Base-by-base conservation (phyloP, 2,888 invertebrate species). In the Azorinus chamasolen region DNA sequence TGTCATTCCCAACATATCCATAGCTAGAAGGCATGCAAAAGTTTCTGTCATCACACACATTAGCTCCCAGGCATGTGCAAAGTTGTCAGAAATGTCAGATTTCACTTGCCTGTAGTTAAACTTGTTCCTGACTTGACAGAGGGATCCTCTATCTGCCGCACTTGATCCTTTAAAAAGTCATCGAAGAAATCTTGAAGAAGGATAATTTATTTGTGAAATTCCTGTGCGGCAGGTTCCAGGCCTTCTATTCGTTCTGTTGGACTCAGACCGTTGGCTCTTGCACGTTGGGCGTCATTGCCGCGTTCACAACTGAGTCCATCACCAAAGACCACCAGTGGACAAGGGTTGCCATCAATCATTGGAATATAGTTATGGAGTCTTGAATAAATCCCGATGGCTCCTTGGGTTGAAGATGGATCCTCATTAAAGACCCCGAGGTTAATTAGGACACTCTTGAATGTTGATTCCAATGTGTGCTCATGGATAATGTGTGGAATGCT, bases 161-260 rank as follows among this genome's bases (percentile, higher is more conserved):
- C 68, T 77, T 10, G 57, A 32, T 2, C 69, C 80, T 53, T 69
- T 73, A 41, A 68, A 18, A 73, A 80, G 3, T 43, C 57, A 22
- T 72, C 69, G 57, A 27, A 80, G 20, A 65, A 66, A 22, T 80
- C 75, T 43, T 79, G 64, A 16, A 76, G 45, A 1, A 77, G 55
- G 10, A 80, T 14, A 64, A 69, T 76, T 51, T 76, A 69, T 43
- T 80, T 75, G 55, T 76, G 72, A 46, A 80, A 80, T 59, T 76
- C 75, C 46, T 80, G 80, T n/a, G 54, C 57, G 27, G 68, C 59
- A 25, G 80, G 76, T 57, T 79, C 54, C 10, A 73, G 27, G 5
- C 69, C 73, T 39, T 72, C 76, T 1, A 75, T 41, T 32, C 76
- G 25, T n/a, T 72, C 79, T 27, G 51, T 32, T 16, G 54, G 48